Conservation (phyloP, 2,888 invertebrate species). For the Hirtodrosophila histrioides region DNA sequence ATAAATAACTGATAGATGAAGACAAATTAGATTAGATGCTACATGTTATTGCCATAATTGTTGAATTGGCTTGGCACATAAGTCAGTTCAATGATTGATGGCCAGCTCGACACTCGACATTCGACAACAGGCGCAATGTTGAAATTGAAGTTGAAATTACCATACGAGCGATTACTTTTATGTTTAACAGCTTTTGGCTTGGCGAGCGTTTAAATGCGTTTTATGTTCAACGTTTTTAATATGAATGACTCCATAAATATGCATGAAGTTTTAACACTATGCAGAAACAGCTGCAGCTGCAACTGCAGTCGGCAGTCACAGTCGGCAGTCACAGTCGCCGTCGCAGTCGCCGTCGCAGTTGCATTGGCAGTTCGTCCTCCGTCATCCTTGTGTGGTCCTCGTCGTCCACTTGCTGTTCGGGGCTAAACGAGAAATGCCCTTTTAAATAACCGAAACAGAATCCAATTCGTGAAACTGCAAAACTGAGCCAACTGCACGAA, state of each 20-base stretch:
- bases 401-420: background rate
- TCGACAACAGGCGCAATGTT: slow-evolving; percentile 14
- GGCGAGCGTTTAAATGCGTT: slow-evolving; percentile 72
- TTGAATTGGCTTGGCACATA: background rate
- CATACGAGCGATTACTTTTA: slow-evolving; percentile 48
- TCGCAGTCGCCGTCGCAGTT: background rate
- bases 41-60: no score
- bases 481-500: slow-evolving; percentile 28
- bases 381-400: background rate
- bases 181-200: slow-evolving; percentile 49
- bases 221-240: slow-evolving; percentile 70
- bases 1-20: slow-evolving; percentile 27
- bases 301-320: slow-evolving; percentile 7
- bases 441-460: slow-evolving; percentile 76
- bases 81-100: slow-evolving; percentile 35
- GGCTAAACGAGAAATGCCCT: slow-evolving; percentile 67
- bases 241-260: slow-evolving; percentile 78
- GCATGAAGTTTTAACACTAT: slow-evolving; percentile 79
- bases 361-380: no score
- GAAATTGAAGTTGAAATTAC: slow-evolving; percentile 28
- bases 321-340: slow-evolving; percentile 15
- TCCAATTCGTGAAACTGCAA: slow-evolving; percentile 56
- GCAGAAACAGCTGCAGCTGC: slow-evolving; percentile 68
- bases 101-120: background rate
- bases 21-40: slow-evolving; percentile 21